Conservation (phyloP, 2,113 vertebrate species). For the Rhipidura dahli region DNA sequence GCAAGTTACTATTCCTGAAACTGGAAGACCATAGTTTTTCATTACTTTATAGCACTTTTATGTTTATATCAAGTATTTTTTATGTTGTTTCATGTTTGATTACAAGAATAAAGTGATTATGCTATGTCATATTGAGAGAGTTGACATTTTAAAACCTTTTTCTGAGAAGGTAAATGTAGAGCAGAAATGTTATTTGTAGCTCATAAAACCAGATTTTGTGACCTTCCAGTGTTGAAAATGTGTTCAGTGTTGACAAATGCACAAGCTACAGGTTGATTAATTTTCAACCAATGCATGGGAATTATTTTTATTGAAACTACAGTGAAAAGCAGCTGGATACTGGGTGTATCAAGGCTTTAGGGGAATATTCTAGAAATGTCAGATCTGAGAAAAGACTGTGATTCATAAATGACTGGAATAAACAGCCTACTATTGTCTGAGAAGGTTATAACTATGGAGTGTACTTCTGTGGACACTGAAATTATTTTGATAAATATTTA, state of each 20-base stretch:
- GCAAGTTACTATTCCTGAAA: background rate
- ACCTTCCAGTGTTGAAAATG: background rate
- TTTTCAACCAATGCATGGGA: background rate
- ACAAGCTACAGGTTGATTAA: background rate
- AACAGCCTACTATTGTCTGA: background rate
- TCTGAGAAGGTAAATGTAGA: background rate
- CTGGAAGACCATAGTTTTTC: background rate
- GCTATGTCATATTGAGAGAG: background rate
- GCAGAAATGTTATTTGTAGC: background rate
- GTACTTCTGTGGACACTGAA: background rate
- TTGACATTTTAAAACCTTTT: background rate
- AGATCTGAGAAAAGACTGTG: background rate
- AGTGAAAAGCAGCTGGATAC: background rate
- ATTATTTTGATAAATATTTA: background rate
- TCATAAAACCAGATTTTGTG: background rate
- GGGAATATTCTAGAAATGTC: background rate
- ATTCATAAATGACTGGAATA: background rate
- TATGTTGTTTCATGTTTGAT: background rate
- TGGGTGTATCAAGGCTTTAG: background rate
- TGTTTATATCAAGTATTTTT: background rate
- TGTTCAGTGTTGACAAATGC: background rate
- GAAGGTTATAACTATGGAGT: background rate
- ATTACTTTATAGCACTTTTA: background rate
- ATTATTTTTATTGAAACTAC: background rate
- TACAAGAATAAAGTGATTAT: background rate